Conservation (phyloP, 2,888 invertebrate species). For the Mamestra brassicae region DNA sequence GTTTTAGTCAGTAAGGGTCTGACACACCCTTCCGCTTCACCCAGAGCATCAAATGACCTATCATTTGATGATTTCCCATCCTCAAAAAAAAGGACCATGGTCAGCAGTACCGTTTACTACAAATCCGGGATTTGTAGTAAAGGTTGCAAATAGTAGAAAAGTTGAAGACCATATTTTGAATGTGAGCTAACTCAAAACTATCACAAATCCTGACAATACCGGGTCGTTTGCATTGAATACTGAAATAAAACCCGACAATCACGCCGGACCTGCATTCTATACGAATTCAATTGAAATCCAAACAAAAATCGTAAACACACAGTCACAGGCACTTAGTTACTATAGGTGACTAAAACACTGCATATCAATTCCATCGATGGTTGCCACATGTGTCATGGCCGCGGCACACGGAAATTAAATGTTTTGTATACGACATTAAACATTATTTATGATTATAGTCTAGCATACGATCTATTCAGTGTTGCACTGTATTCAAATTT, state of each 20-base stretch:
- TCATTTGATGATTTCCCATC: too few species aligned
- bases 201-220: constrained; percentile 5
- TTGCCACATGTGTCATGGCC: constrained; percentile 66
- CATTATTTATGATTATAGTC: constrained; percentile 76
- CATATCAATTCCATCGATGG: constrained; percentile 70
- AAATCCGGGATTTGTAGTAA: too few species aligned
- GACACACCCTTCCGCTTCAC: too few species aligned
- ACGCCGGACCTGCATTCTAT: not conserved
- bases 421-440: constrained; percentile 80
- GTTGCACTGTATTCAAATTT: constrained; percentile 44
- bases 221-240: constrained; percentile 14
- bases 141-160: too few species aligned
- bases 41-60: too few species aligned
- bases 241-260: constrained; percentile 5
- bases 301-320: constrained; percentile 21
- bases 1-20: too few species aligned
- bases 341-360: constrained; percentile 54
- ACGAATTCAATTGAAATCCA: constrained; percentile 11
- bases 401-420: constrained; percentile 81
- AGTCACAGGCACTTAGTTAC: constrained; percentile 23
- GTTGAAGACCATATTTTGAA: too few species aligned
- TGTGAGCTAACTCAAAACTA: too few species aligned
- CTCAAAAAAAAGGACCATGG: not conserved
- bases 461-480: constrained; percentile 57
- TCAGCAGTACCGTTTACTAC: not conserved